Conservation (phyloP, 92 coral and sea anemone genomes). For the Muricea muricata region DNA sequence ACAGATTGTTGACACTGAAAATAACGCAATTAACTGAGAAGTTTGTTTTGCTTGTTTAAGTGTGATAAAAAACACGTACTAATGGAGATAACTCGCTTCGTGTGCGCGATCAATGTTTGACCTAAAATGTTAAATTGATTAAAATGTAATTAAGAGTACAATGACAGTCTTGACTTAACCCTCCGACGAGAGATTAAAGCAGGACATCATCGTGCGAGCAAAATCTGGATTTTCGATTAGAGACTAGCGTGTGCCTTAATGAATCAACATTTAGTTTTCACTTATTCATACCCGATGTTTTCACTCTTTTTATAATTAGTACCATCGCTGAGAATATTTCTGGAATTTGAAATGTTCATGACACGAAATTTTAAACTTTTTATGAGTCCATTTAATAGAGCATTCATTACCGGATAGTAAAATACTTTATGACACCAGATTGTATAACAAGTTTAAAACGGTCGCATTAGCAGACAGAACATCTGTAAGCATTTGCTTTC, state of each 20-base stretch:
- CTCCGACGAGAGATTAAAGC: background rate
- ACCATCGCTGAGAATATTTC: background rate
- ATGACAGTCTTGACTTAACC: background rate
- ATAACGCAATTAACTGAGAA: background rate
- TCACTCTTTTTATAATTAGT: background rate
- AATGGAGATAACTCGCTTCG: background rate
- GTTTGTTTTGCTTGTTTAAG: background rate
- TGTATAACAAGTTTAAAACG: too few relatives aligned
- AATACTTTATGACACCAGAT: too few relatives aligned
- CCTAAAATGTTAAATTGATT: background rate
- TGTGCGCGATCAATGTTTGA: background rate
- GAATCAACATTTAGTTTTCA: background rate
- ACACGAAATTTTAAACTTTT: too few relatives aligned
- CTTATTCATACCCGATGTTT: background rate
- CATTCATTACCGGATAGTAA: too few relatives aligned
- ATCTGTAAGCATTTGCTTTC: too few relatives aligned
- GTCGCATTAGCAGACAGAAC: too few relatives aligned
- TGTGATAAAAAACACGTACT: background rate
- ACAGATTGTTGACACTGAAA: background rate
- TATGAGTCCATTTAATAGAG: too few relatives aligned
- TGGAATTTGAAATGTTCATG: too few relatives aligned
- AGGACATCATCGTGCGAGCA: background rate
- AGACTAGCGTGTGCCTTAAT: background rate
- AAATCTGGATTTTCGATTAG: constrained; percentile 1
- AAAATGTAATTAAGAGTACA: background rate